Evolutionary conservation across 2,888 invertebrate genomes (phyloP), one percentile per base, ranked within the genome.

Genomic region (Calliopum simillimum): DNA sequence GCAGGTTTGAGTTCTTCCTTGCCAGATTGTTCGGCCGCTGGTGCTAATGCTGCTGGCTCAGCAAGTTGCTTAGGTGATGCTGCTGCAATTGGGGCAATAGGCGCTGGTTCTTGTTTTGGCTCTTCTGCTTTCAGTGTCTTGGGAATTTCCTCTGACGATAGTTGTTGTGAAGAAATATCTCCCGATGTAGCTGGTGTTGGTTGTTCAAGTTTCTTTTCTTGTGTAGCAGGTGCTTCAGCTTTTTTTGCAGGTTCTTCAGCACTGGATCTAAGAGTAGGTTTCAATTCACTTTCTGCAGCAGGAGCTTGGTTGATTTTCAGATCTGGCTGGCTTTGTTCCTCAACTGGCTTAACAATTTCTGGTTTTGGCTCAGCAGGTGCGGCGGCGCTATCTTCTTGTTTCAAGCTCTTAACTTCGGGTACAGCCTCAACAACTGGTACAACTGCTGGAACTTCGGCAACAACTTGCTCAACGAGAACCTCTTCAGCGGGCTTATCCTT

Each of bases 51-150:
- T 64, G 25, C 51, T 51, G 49, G 12, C 51, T 46, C 41, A 8
- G 14, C 44, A 14, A 14, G 4, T 23, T 5, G 21, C 16, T 47
- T 23, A 23, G 44, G 47, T 14, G 43, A 13, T 43, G 33, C 81
- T 33, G 84, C 83, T 14, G 81, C 83, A 44, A 83, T 82, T 5
- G 82, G 78, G 62, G 85, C 53, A 12, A 74, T 68, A 55, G 49
- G 59, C 14, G 51, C 44, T 51, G 64, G 21, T 33, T 33, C 33
- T 33, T 56, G 56, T 13, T 59, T 41, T 59, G 59, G 59, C 14
- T 62, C 14, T 13, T 23, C 58, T 3, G 58, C 13, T 33, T 33
- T 23, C 41, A 58, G 41, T n/a, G 58, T 41, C 14, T 55, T 43
- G 43, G 19, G 5, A 43, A 43, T 44, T 11, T 68, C 61, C 33